Base-by-base conservation (phyloP, 2,888 invertebrate genomes). In the Tachina fera region DNA sequence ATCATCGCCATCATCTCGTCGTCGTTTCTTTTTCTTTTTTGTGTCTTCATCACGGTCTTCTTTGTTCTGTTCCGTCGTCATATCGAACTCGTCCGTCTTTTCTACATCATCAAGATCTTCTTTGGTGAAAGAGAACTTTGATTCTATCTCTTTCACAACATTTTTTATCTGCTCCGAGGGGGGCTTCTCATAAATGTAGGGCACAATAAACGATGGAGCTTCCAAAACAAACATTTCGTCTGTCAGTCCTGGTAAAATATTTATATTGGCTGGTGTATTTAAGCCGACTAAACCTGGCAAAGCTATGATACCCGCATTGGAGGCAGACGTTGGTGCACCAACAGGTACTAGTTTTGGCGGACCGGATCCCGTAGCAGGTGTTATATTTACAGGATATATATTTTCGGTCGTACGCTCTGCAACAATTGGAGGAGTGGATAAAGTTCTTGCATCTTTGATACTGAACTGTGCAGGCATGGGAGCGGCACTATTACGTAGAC, bases 181-280 rank as follows among this genome's bases (percentile, higher is more conserved):
- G 11, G 97, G 97, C 91, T 97, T 97, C 91, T 98, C 97, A 92
- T 97, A 97, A 31, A 98, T 97, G 91, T 98, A 98, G 65, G 98
- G 98, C 88, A 98, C 97, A 91, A 98, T 97, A 91, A 98, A 97
- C 31, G 97, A 97, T 9, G 98, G 97, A 43, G 97, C 97, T 92
- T 98, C 97, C 11, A 98, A 96, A 13, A 98, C 97, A 92, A 96
- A 97, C 96, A 97, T 97, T 89, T 98, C 97, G 91, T 98, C 97
- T 22, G 97, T 97, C 39, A 98, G 92, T 9, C 97, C 96, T 0
- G 97, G 97, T 88, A 98, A 92, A 87, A 97, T 95, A 49, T 95
- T 95, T 53, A 95, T 94, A 92, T 90, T 94, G 41, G 90, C 88
- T n/a, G 56, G 43, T 16, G 56, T 22, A 67, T 88, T 89, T 93